Evolutionary conservation across 2,113 vertebrate species (phyloP).

Genomic region (Acanthisitta chloris): DNA sequence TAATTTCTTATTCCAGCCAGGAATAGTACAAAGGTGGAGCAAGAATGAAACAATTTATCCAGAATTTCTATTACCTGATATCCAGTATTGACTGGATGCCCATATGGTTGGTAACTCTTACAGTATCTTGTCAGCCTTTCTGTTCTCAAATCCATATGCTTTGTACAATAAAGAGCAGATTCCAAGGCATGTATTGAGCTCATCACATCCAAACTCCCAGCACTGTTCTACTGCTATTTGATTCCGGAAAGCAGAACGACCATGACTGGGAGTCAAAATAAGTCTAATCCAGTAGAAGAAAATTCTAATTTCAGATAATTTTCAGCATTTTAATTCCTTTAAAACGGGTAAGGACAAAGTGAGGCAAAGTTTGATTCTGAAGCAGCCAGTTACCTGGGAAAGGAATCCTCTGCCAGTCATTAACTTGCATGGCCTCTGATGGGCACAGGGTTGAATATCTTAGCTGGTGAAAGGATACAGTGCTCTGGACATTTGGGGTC

Average conservation of each 20-base stretch:
- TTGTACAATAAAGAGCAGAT: background rate
- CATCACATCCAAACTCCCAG: background rate
- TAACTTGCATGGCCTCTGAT: background rate
- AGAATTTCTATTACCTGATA: background rate
- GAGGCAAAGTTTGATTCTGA: background rate
- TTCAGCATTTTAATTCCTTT: background rate
- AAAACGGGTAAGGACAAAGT: background rate
- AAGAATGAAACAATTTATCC: background rate
- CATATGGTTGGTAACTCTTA: background rate
- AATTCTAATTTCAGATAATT: background rate
- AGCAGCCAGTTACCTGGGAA: background rate
- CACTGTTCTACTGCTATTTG: background rate
- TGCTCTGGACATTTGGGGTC: background rate
- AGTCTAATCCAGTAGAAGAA: background rate
- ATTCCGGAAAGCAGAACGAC: background rate
- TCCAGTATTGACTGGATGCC: background rate
- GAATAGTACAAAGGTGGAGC: background rate
- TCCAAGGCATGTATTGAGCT: background rate
- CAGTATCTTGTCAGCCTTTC: background rate
- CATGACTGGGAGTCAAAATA: background rate
- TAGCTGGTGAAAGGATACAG: background rate
- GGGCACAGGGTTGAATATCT: background rate
- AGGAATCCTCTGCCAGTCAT: background rate
- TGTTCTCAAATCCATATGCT: background rate
- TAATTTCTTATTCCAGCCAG: background rate